These are phyloP conservation scores for Antedon bifida DNA, from an alignment of 35 echinoderm and acorn worm species.

Conservation along the genomic window DNA sequence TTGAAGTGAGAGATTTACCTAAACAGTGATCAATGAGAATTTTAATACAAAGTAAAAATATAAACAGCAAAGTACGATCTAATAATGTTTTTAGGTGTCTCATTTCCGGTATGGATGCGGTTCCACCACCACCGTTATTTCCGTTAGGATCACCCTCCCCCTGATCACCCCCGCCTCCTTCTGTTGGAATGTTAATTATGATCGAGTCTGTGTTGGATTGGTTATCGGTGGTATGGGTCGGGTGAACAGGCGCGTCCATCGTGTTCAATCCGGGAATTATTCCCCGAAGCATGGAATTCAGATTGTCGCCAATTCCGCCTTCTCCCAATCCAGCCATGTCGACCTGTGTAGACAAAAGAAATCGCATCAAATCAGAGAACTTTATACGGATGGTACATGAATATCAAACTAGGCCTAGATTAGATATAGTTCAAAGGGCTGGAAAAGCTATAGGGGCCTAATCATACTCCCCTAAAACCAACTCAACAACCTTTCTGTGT, in stretches of 20 bases:
- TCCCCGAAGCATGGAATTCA: constrained; percentile 19
- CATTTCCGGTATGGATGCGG: neutral
- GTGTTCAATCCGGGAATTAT: constrained; percentile 42
- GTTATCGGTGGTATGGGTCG: neutral
- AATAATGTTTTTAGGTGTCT: constrained; percentile 12
- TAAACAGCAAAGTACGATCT: constrained; percentile 26
- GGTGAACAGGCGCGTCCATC: constrained; percentile 34
- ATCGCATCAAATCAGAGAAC: no score
- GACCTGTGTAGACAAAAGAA: no score
- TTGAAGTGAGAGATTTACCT: constrained; percentile 23
- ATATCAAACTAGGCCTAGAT: no score
- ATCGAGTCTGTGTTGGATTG: constrained; percentile 8
- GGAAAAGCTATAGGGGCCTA: no score
- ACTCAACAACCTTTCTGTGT: no score
- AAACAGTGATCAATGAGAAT: constrained; percentile 44
- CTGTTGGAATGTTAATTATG: constrained; percentile 12
- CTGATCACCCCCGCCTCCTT: neutral
- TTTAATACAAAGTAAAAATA: constrained; percentile 32
- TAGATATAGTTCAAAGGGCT: no score
- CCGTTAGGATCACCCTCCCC: neutral
- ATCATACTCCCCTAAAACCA: no score
- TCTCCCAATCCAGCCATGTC: neutral
- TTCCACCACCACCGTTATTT: neutral
- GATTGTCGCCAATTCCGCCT: constrained; percentile 16
- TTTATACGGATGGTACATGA: no score